phyloP scores from a whole-genome alignment of 1,140 invertebrate genomes.

The Pantala flavescens region DNA sequence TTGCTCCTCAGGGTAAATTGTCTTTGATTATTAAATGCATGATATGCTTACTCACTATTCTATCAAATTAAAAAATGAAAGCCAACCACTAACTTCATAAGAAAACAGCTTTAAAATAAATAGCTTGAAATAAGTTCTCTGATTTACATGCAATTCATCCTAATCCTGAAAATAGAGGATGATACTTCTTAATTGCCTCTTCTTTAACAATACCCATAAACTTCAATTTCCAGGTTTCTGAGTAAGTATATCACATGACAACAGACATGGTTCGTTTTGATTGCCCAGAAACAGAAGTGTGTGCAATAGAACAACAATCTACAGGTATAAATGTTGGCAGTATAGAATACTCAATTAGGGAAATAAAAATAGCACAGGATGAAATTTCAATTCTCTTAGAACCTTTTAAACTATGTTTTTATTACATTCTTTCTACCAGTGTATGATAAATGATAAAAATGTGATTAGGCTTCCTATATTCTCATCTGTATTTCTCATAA shows the following conservation, averaged over 20 bases:
- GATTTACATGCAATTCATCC: too few species aligned
- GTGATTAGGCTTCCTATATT: neutral
- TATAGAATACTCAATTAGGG: neutral
- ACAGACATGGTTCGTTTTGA: neutral
- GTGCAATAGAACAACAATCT: neutral
- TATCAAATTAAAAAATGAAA: neutral
- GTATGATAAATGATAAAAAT: neutral
- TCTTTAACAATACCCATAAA: too few species aligned
- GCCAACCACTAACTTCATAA: neutral
- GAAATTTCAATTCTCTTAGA: neutral
- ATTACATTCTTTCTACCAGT: neutral
- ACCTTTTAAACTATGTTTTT: neutral
- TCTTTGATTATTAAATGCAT: constrained; percentile 5
- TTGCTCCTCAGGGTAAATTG: neutral
- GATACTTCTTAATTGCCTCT: too few species aligned
- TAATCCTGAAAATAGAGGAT: too few species aligned
- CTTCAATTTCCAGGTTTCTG: neutral
- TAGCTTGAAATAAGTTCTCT: neutral
- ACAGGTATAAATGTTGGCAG: neutral
- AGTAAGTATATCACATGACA: constrained; percentile 10
- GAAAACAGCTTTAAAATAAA: neutral
- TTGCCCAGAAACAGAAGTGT: neutral
- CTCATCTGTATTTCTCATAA: neutral
- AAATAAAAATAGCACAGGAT: neutral
- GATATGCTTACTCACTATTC: constrained; percentile 1